Base-by-base conservation (phyloP, 2,113 vertebrate species). In the Coryphaenoides rupestris region DNA sequence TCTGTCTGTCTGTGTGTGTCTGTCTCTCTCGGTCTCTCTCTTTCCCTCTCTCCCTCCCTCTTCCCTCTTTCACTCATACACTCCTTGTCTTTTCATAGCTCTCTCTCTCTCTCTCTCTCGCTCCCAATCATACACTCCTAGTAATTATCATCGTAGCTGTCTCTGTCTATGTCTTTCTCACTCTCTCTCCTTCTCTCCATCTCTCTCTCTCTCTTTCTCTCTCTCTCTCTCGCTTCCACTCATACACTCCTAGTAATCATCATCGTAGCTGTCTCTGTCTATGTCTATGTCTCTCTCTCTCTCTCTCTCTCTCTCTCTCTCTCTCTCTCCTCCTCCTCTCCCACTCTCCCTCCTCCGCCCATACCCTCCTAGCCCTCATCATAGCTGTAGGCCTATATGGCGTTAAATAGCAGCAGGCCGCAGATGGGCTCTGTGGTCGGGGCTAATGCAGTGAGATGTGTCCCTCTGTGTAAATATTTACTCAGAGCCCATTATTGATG, bases 81-180 rank as follows among this genome's bases (percentile, higher is more conserved):
- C 81, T 54, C 63, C 81, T 88, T 87, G 86, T 90, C 82, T 89
- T 86, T 88, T n/a, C n/a, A n/a, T n/a, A n/a, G n/a, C n/a, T n/a
- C n/a, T n/a, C n/a, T n/a, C n/a, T n/a, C n/a, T n/a, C n/a, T n/a
- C n/a, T n/a, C n/a, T n/a, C n/a, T n/a, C n/a, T n/a, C n/a, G n/a
- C n/a, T n/a, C n/a, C n/a, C n/a, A n/a, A n/a, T n/a, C n/a, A n/a
- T n/a, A n/a, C n/a, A n/a, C n/a, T n/a, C n/a, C n/a, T n/a, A n/a
- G n/a, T n/a, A 84, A 84, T 73, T 73, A 63, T 80, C 17, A 13
- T 52, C 71, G n/a, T n/a, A n/a, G n/a, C n/a, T n/a, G n/a, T n/a
- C n/a, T n/a, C n/a, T n/a, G n/a, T n/a, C n/a, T n/a, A n/a, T n/a
- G n/a, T n/a, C n/a, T n/a, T n/a, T n/a, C n/a, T n/a, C n/a, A n/a